These are phyloP conservation scores for Spodoptera exigua DNA, from an alignment of 2,888 invertebrate species.

Conservation along the genomic window DNA sequence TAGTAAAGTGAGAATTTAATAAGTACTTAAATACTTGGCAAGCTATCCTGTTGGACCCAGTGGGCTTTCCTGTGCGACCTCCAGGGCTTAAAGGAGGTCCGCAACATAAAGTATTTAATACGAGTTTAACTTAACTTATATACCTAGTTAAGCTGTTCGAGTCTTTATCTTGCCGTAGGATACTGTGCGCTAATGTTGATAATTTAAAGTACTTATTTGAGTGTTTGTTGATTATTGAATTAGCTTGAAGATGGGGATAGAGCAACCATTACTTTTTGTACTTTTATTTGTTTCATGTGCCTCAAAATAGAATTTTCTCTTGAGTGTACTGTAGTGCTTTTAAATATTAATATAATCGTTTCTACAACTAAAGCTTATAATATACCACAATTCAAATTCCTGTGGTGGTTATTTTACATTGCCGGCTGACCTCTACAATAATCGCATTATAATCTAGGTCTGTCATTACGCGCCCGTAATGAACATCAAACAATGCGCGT, in stretches of 20 bases:
- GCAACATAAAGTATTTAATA: constrained; percentile 53
- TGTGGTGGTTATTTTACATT: too few species aligned
- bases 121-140: constrained; percentile 51
- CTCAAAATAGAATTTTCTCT: too few species aligned
- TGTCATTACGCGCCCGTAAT: constrained; percentile 64
- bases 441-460: constrained; percentile 69
- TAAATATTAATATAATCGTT: too few species aligned
- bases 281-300: too few species aligned
- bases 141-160: constrained; percentile 37
- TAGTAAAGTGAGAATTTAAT: constrained; percentile 38
- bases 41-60: constrained; percentile 34
- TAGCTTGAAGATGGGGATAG: too few species aligned
- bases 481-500: constrained; percentile 65
- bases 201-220: too few species aligned
- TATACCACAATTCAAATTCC: too few species aligned
- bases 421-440: constrained; percentile 44
- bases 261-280: too few species aligned
- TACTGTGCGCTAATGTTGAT: constrained; percentile 8
- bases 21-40: constrained; percentile 47
- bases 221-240: too few species aligned
- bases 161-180: constrained; percentile 41
- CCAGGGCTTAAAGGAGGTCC: constrained; percentile 46
- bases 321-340: too few species aligned
- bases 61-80: constrained; percentile 40
- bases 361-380: too few species aligned